phyloP scores from a whole-genome alignment of 1,140 invertebrate genomes.

The Heliconius melpomene region DNA sequence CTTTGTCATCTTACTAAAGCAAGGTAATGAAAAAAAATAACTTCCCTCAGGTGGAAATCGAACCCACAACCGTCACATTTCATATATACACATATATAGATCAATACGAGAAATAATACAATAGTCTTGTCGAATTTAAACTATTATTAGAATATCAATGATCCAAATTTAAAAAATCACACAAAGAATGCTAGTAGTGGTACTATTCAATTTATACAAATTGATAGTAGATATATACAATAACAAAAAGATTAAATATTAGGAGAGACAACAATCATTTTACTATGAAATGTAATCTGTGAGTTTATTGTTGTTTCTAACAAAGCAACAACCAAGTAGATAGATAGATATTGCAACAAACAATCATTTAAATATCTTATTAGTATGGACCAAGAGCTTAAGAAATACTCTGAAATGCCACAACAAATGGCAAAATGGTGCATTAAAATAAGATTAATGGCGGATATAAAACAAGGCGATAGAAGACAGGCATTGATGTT shows the following conservation, averaged over 20 bases:
- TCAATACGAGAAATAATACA: too few relatives aligned
- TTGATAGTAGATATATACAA: neutral
- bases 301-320: neutral
- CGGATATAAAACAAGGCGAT: constrained; percentile 24
- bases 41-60: too few relatives aligned
- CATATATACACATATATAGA: too few relatives aligned
- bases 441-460: constrained; percentile 24
- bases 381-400: constrained; percentile 9
- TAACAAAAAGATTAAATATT: neutral
- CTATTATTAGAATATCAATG: too few relatives aligned
- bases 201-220: too few relatives aligned
- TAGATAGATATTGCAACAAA: neutral
- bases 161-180: too few relatives aligned
- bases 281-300: neutral
- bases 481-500: constrained; percentile 15
- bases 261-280: neutral
- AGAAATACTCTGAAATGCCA: constrained; percentile 30
- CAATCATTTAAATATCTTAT: neutral
- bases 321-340: neutral
- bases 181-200: too few relatives aligned
- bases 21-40: too few relatives aligned
- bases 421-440: constrained; percentile 30
- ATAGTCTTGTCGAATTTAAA: too few relatives aligned
- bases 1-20: too few relatives aligned
- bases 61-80: too few relatives aligned